phyloP scores from a whole-genome alignment of 1,140 invertebrate species.

The Asbolus verrucosus region DNA sequence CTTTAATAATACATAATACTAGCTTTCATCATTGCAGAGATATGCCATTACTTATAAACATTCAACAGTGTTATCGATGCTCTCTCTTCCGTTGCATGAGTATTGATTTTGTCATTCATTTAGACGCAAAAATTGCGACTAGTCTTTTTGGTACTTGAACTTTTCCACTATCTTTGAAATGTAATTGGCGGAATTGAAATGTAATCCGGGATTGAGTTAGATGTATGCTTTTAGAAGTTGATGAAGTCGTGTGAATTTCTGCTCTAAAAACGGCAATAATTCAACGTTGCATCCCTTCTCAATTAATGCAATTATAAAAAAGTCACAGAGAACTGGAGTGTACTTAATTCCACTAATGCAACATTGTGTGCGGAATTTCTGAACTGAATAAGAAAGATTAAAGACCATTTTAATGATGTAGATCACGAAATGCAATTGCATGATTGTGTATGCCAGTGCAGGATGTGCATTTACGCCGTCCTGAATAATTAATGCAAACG shows the following conservation, averaged over 20 bases:
- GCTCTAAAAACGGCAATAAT: slow-evolving; percentile 17
- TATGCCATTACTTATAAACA: too few relatives aligned
- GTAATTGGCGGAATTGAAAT: too few relatives aligned
- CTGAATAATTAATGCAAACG: slow-evolving; percentile 25
- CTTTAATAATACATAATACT: too few relatives aligned
- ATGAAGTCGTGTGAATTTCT: slow-evolving; percentile 7
- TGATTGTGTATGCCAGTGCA: slow-evolving; percentile 17
- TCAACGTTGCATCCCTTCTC: slow-evolving; percentile 6
- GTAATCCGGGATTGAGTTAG: too few relatives aligned
- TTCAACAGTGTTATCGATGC: too few relatives aligned
- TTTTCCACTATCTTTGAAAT: too few relatives aligned
- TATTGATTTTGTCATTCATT: too few relatives aligned
- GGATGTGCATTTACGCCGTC: slow-evolving; percentile 34
- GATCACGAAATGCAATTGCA: slow-evolving; percentile 19
- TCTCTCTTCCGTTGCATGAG: too few relatives aligned
- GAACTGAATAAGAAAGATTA: slow-evolving; percentile 21
- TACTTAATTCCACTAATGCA: slow-evolving; percentile 35
- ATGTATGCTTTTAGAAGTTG: too few relatives aligned
- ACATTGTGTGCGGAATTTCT: slow-evolving; percentile 31
- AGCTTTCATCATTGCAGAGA: too few relatives aligned
- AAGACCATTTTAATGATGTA: slow-evolving; percentile 31
- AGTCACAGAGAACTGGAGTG: slow-evolving; percentile 17
- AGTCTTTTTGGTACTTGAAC: too few relatives aligned
- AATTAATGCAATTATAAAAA: slow-evolving; percentile 29
- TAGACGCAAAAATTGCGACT: too few relatives aligned